Conservation (phyloP, 2,888 invertebrate species). For the Macrosoma leucophasiata region DNA sequence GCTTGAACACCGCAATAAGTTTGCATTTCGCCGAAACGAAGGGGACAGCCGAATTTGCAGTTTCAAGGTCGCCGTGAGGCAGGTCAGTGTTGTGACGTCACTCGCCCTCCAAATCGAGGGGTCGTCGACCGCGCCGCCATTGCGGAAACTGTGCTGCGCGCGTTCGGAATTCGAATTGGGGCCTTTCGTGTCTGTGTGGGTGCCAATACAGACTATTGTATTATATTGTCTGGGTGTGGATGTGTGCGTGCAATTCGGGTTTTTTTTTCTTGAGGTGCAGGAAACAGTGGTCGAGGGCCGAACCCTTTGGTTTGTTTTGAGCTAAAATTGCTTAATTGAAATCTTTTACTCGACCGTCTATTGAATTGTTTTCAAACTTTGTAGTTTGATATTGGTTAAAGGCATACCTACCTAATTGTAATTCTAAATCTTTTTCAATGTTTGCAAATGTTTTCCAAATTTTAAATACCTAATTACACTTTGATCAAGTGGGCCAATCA, state of each 20-base stretch:
- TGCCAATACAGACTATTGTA: slow-evolving; percentile 30
- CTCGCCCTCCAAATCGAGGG: slow-evolving; percentile 67
- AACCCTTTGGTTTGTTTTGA: too few species aligned
- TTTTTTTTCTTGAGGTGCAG: slow-evolving; percentile 18
- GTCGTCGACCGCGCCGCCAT: slow-evolving; percentile 63
- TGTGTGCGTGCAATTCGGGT: slow-evolving; percentile 40
- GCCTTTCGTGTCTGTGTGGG: slow-evolving; percentile 51
- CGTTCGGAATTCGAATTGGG: slow-evolving; percentile 72
- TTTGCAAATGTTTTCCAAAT: too few species aligned
- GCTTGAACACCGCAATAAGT: neutral
- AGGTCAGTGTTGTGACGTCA: slow-evolving; percentile 71
- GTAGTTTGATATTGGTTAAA: too few species aligned
- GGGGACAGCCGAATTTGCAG: slow-evolving; percentile 40
- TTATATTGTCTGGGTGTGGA: slow-evolving; percentile 28
- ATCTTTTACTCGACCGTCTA: too few species aligned
- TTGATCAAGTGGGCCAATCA: slow-evolving; percentile 50
- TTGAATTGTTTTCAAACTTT: too few species aligned
- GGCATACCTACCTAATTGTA: too few species aligned
- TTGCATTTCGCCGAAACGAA: slow-evolving; percentile 6
- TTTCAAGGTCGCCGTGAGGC: slow-evolving; percentile 67
- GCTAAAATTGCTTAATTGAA: too few species aligned
- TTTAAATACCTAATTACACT: too few species aligned
- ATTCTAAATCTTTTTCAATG: too few species aligned
- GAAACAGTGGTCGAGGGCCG: slow-evolving; percentile 16
- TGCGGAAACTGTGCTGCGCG: slow-evolving; percentile 70